Conservation (phyloP, 2,888 invertebrate genomes). For the Anticlea derivata region DNA sequence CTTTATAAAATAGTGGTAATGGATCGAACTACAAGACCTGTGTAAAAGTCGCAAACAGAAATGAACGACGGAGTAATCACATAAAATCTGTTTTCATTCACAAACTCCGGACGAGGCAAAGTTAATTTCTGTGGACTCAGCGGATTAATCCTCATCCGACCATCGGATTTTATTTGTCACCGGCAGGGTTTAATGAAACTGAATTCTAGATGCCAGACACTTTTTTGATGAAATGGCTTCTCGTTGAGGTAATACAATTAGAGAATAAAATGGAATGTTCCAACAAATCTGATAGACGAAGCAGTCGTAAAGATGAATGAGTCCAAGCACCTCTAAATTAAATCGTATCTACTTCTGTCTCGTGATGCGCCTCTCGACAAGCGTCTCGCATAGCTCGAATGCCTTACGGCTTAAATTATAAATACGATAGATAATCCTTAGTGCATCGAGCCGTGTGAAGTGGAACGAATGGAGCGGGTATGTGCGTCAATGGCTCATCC, state of each 20-base stretch:
- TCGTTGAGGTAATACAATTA: background rate
- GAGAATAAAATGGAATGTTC: constrained; percentile 7
- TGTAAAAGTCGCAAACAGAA: constrained; percentile 25
- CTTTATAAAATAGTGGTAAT: background rate
- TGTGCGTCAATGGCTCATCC: constrained; percentile 58
- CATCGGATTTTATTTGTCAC: constrained; percentile 40
- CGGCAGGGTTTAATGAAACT: constrained; percentile 28
- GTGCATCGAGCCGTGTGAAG: constrained; percentile 57
- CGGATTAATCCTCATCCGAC: constrained; percentile 42
- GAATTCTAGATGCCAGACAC: constrained; percentile 2
- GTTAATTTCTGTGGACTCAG: constrained; percentile 41
- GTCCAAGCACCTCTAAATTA: constrained; percentile 24
- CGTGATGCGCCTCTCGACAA: constrained; percentile 24
- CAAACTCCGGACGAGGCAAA: constrained; percentile 28
- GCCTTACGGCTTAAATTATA: constrained; percentile 51
- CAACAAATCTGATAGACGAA: constrained; percentile 18
- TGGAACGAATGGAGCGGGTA: constrained; percentile 52
- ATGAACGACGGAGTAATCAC: constrained; percentile 19
- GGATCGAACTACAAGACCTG: background rate
- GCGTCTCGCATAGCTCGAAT: constrained; percentile 47
- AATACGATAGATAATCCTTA: constrained; percentile 52
- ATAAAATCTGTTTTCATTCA: constrained; percentile 29
- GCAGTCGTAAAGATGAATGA: constrained; percentile 23
- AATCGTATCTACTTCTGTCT: constrained; percentile 23
- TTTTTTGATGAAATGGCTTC: constrained; percentile 4